A percentile compares a stretch with the other conserved stretches of the same genome.
These are phyloP conservation scores for Coranthus polyacanthus DNA, from an alignment of 2,797 vertebrate genomes.

Conservation along the genomic window DNA sequence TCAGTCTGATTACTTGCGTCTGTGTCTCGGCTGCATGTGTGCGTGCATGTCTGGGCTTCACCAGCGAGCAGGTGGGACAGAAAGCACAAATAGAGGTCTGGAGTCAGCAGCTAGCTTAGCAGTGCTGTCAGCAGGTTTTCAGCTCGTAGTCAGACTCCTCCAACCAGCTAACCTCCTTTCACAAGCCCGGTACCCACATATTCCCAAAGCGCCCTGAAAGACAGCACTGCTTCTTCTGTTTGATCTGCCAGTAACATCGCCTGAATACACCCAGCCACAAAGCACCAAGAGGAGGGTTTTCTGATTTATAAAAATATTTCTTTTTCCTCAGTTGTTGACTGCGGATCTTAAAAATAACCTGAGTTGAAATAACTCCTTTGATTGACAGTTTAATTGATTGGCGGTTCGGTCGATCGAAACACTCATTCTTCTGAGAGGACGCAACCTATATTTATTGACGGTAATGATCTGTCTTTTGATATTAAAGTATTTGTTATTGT, in stretches of 20 bases:
- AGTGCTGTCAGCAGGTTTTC: conserved; percentile 70
- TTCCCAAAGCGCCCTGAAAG: conserved; percentile 45
- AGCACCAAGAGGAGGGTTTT: conserved; percentile 22
- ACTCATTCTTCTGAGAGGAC: conserved; percentile 10
- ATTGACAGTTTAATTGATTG: conserved; percentile 20
- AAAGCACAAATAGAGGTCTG: conserved; percentile 51
- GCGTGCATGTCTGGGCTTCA: conserved; percentile 39
- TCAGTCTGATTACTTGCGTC: background rate
- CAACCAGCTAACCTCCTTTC: conserved; percentile 62
- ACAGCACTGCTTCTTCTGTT: conserved; percentile 37
- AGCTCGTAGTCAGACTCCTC: conserved; percentile 56
- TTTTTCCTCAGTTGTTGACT: background rate
- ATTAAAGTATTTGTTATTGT: conserved; percentile 54
- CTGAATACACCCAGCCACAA: conserved; percentile 31
- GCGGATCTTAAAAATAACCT: conserved; percentile 36
- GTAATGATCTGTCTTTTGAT: conserved; percentile 31
- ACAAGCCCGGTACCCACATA: conserved; percentile 35
- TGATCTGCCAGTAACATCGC: conserved; percentile 44
- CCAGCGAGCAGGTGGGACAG: conserved; percentile 59
- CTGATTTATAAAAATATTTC: background rate
- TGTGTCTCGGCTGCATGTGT: conserved; percentile 13
- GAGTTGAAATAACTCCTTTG: conserved; percentile 23
- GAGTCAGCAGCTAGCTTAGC: conserved; percentile 68
- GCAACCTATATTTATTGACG: conserved; percentile 26
- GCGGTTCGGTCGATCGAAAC: conserved; percentile 28